phyloP scores from a whole-genome alignment of 2,888 invertebrate genomes.

The Clepsis dumicolana region DNA sequence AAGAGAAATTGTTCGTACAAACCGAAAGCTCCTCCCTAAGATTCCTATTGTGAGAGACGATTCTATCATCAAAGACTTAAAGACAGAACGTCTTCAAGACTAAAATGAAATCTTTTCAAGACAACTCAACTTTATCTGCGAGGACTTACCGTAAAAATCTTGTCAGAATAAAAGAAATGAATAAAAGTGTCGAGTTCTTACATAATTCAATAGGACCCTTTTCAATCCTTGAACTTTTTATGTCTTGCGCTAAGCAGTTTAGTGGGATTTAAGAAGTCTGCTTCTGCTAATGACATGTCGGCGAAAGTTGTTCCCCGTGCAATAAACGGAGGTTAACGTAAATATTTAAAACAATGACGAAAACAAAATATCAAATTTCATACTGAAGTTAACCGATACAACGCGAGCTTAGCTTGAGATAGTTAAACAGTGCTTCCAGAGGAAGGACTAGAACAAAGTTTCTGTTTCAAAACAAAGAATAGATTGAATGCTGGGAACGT shows the following conservation, averaged over 20 bases:
- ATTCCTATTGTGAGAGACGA: neutral
- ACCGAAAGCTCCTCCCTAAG: neutral
- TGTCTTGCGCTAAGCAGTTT: constrained; percentile 29
- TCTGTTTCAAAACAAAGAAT: too few species aligned
- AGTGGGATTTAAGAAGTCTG: constrained; percentile 20
- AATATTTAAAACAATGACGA: neutral
- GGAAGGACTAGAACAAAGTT: too few species aligned
- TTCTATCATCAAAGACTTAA: neutral
- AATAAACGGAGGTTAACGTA: neutral
- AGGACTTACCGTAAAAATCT: constrained; percentile 22
- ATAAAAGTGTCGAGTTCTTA: constrained; percentile 39
- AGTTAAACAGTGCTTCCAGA: too few species aligned
- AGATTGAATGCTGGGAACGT: too few species aligned
- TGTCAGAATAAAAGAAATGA: constrained; percentile 32
- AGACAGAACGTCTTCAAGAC: neutral
- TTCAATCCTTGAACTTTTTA: constrained; percentile 28
- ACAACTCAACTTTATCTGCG: constrained; percentile 14
- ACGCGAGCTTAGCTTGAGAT: too few species aligned
- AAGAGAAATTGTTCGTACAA: neutral
- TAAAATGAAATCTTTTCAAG: constrained; percentile 24
- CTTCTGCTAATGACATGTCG: constrained; percentile 17
- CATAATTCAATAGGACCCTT: constrained; percentile 41
- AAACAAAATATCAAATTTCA: neutral
- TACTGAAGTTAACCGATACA: too few species aligned
- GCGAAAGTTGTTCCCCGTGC: neutral